Percentiles rank a stretch among this genome's conserved stretches.
These are phyloP conservation scores for Agrenia bidenticulata DNA, from an alignment of 2,888 invertebrate species.

Conservation along the genomic window DNA sequence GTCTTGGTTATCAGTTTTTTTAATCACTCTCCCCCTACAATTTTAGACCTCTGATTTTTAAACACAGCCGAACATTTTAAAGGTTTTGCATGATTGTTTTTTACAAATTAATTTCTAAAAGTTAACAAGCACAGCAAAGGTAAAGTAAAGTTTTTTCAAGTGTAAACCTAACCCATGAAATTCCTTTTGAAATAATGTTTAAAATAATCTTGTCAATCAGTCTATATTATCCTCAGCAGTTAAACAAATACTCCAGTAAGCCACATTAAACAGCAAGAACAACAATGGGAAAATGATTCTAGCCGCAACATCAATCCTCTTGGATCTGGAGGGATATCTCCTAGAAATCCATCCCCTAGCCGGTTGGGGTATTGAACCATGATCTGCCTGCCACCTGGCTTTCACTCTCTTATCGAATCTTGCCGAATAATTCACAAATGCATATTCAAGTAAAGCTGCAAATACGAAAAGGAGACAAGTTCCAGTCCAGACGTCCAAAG, in stretches of 20 bases:
- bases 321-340: constrained; percentile 57
- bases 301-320: constrained; percentile 59
- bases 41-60: too few species aligned
- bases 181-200: too few species aligned
- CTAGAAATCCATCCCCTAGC: constrained; percentile 53
- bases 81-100: too few species aligned
- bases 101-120: too few species aligned
- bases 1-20: too few species aligned
- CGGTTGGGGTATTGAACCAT: constrained; percentile 25
- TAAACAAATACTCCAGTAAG: constrained; percentile 57
- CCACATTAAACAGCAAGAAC: constrained; percentile 56
- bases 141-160: too few species aligned
- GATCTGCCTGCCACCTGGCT: constrained; percentile 20
- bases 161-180: too few species aligned
- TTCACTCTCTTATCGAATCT: constrained; percentile 52
- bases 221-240: constrained; percentile 2
- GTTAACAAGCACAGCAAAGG: too few species aligned
- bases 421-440: constrained; percentile 60
- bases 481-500: constrained; percentile 60
- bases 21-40: too few species aligned
- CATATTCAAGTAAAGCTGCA: constrained; percentile 61
- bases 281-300: constrained; percentile 56
- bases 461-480: constrained; percentile 62
- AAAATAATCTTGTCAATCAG: too few species aligned
- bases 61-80: too few species aligned